Evolutionary conservation across 2,113 vertebrate species (phyloP).

Genomic region (Microcebus jonahi): DNA sequence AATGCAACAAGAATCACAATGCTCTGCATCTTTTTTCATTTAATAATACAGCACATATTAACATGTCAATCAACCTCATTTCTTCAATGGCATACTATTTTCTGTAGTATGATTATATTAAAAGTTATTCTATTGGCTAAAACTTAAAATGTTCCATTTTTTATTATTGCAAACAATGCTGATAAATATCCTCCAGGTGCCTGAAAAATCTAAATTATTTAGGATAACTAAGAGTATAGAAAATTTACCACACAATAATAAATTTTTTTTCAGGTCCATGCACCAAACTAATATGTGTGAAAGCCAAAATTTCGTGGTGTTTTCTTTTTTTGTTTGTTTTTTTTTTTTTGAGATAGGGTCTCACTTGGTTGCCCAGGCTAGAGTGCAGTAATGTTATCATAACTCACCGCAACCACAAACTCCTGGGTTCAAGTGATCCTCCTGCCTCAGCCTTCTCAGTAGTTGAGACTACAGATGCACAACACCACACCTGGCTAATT

Average conservation of each 20-base stretch:
- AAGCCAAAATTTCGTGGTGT: not conserved
- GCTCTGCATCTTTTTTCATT: not conserved
- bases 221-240: not conserved
- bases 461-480: too few relatives aligned
- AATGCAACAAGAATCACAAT: not conserved
- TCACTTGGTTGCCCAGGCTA: too few relatives aligned
- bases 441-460: too few relatives aligned
- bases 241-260: not conserved
- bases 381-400: too few relatives aligned
- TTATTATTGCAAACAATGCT: not conserved
- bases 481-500: too few relatives aligned
- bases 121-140: conserved; percentile 13
- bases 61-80: not conserved
- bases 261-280: not conserved
- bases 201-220: conserved; percentile 20
- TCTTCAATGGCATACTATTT: conserved; percentile 1
- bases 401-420: too few relatives aligned
- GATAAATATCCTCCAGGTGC: not conserved
- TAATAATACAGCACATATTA: not conserved
- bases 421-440: too few relatives aligned
- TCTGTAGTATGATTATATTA: not conserved
- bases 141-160: not conserved
- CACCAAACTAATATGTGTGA: not conserved
- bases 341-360: too few relatives aligned
- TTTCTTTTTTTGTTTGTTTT: not conserved